Conservation (phyloP, 2,797 vertebrate genomes). For the Pempheris klunzingeri region DNA sequence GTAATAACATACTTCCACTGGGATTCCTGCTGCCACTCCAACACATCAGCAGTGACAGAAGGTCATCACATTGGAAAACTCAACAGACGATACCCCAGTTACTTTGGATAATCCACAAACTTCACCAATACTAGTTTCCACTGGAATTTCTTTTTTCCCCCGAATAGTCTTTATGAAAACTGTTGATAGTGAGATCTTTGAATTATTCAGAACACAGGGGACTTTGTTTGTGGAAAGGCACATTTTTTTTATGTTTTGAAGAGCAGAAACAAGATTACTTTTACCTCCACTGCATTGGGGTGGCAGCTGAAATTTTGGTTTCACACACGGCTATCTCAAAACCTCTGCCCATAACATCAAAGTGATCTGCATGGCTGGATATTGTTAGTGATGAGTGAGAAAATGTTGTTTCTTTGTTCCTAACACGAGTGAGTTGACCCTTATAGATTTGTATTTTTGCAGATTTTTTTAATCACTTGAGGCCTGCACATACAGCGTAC, state of each 20-base stretch:
- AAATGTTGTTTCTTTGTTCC: background rate
- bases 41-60: background rate
- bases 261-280: constrained; percentile 6
- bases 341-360: background rate
- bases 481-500: background rate
- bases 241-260: background rate
- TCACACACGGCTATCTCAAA: background rate
- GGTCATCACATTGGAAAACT: background rate
- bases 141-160: background rate
- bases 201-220: background rate
- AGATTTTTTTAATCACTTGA: constrained; percentile 33
- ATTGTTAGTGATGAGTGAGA: background rate
- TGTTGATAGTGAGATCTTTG: background rate
- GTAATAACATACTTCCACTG: too few relatives aligned
- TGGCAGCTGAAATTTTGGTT: constrained; percentile 16
- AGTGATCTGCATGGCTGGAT: background rate
- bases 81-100: background rate
- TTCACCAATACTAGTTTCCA: background rate
- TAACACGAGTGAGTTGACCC: constrained; percentile 1
- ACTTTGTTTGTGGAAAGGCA: constrained; percentile 7
- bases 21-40: background rate
- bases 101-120: background rate
- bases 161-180: background rate
- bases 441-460: constrained; percentile 17
- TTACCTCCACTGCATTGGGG: background rate